Conservation (phyloP, 1,140 invertebrate genomes). For the Pantala flavescens region DNA sequence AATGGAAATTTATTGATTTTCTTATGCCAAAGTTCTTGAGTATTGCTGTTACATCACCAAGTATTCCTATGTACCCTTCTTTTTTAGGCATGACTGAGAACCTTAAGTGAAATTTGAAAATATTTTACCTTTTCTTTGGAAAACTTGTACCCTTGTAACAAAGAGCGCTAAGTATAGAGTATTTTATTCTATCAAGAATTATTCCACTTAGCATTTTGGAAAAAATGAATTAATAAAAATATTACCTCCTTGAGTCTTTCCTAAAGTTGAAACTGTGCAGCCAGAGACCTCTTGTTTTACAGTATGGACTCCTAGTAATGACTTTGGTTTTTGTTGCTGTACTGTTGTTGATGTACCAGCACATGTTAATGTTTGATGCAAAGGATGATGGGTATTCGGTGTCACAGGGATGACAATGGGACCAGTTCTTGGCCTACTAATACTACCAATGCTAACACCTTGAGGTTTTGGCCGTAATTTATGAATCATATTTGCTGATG, state of each 20-base stretch:
- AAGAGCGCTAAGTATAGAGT: too few relatives aligned
- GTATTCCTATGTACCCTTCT: too few relatives aligned
- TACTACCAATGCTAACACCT: background rate
- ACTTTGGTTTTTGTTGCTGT: background rate
- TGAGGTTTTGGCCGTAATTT: background rate
- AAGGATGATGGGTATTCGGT: slow-evolving; percentile 6
- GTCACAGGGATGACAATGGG: slow-evolving; percentile 20
- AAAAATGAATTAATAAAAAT: too few relatives aligned
- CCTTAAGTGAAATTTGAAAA: too few relatives aligned
- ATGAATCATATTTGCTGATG: slow-evolving; percentile 15
- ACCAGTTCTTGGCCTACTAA: slow-evolving; percentile 12
- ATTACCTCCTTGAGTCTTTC: background rate
- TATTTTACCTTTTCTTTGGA: too few relatives aligned
- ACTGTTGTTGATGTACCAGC: background rate
- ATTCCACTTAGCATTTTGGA: too few relatives aligned
- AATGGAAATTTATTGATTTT: too few relatives aligned
- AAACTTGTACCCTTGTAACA: too few relatives aligned
- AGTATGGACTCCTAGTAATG: background rate
- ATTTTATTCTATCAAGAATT: too few relatives aligned
- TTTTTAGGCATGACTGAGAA: too few relatives aligned
- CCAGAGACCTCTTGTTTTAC: background rate
- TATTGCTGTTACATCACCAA: too few relatives aligned
- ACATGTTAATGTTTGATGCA: background rate
- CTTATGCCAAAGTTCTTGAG: too few relatives aligned
- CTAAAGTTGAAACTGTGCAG: background rate